A percentile compares a stretch with the other conserved stretches of the same genome.
Evolutionary conservation across 2,113 vertebrate genomes (phyloP).

Genomic region (Pangasianodon hypophthalmus): DNA sequence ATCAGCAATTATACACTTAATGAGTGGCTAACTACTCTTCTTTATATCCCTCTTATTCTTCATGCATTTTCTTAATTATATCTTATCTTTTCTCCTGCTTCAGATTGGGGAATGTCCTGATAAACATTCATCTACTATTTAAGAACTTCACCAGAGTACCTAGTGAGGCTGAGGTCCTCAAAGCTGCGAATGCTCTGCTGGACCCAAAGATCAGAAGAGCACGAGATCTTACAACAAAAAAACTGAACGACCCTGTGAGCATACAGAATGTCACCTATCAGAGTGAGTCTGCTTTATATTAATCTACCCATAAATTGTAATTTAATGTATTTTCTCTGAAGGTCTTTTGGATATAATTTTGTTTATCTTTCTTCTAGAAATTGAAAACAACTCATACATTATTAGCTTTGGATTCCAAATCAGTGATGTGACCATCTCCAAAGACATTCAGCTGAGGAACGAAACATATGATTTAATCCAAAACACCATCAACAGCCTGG

Average conservation of each 20-base stretch:
- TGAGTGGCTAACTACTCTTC: too few relatives aligned
- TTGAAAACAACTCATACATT: background rate
- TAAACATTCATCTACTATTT: constrained; percentile 28
- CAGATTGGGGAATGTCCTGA: constrained; percentile 2
- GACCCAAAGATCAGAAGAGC: background rate
- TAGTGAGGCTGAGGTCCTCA: background rate
- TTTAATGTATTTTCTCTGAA: background rate
- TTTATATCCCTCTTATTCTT: background rate
- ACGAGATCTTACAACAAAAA: background rate
- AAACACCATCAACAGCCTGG: constrained; percentile 7
- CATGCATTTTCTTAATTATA: background rate
- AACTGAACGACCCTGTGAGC: background rate
- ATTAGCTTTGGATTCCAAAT: constrained; percentile 39
- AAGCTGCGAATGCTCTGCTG: constrained; percentile 14
- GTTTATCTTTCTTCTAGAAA: constrained; percentile 9
- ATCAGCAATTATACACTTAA: too few relatives aligned
- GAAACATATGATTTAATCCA: constrained; percentile 20
- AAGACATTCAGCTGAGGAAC: constrained; percentile 18
- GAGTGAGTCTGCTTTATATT: constrained; percentile 15
- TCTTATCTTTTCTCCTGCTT: background rate
- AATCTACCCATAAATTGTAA: background rate
- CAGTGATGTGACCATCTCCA: constrained; percentile 15
- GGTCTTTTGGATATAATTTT: background rate
- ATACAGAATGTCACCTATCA: background rate
- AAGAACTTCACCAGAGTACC: background rate